These are phyloP conservation scores for Hippopotamyrus pictus DNA, from an alignment of 2,797 vertebrate species.

Conservation along the genomic window DNA sequence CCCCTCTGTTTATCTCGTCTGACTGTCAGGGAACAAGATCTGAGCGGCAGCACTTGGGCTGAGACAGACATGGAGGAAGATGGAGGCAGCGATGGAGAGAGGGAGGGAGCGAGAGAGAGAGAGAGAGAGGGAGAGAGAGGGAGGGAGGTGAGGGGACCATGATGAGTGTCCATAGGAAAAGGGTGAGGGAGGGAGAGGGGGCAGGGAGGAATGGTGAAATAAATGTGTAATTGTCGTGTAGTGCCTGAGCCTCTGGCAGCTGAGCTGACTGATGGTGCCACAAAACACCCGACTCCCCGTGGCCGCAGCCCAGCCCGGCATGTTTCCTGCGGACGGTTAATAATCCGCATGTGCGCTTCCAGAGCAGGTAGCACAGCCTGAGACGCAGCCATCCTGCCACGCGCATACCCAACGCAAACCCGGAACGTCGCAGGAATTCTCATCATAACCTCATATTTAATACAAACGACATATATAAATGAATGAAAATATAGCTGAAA, in stretches of 20 bases:
- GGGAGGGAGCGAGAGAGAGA: neutral
- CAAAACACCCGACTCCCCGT: conserved; percentile 30
- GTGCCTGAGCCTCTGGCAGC: conserved; percentile 51
- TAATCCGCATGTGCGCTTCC: neutral
- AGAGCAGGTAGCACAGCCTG: conserved; percentile 28
- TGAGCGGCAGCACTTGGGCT: conserved; percentile 7
- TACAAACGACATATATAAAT: neutral
- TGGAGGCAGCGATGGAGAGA: conserved; percentile 1
- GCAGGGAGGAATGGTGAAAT: conserved; percentile 49
- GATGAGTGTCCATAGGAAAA: neutral
- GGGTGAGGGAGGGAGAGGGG: conserved; percentile 30
- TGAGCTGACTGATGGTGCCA: conserved; percentile 44
- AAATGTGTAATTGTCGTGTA: conserved; percentile 61
- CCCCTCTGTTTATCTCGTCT: neutral
- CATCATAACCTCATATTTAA: neutral
- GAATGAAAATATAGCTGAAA: neutral
- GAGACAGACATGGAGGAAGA: conserved; percentile 19
- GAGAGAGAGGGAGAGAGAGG: neutral
- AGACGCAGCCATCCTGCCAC: neutral
- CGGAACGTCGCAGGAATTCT: neutral
- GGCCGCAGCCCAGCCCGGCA: conserved; percentile 31
- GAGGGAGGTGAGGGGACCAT: neutral
- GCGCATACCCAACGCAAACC: neutral
- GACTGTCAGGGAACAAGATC: conserved; percentile 20
- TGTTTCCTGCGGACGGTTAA: neutral